A percentile compares a stretch with the other conserved stretches of the same genome.
These are phyloP conservation scores for Cossypha polioptera DNA, from an alignment of 2,797 vertebrate genomes.

Conservation along the genomic window DNA sequence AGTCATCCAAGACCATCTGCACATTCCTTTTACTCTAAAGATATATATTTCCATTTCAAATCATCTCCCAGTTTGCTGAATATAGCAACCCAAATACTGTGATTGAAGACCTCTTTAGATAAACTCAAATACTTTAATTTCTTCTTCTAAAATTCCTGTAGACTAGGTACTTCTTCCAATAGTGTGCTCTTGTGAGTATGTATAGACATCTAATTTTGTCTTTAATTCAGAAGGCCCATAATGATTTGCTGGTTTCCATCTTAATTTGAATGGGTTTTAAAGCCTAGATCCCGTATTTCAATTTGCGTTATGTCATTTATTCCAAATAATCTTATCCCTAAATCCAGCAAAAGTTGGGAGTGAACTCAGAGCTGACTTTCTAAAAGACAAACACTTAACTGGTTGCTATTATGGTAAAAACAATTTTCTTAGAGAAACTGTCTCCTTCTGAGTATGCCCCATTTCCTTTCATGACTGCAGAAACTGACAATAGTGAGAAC, in stretches of 20 bases:
- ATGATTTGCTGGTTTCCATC: neutral
- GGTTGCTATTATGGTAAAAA: neutral
- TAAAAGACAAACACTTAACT: neutral
- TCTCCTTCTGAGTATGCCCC: neutral
- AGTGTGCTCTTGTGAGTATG: neutral
- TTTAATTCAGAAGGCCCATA: neutral
- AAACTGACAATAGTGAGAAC: neutral
- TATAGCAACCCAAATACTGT: conserved; percentile 34
- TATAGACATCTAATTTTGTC: neutral
- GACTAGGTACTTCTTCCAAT: neutral
- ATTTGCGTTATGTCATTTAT: neutral
- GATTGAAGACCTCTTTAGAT: neutral
- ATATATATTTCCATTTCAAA: conserved; percentile 55
- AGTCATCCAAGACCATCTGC: conserved; percentile 66
- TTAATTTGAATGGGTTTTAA: neutral
- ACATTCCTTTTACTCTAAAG: conserved; percentile 45
- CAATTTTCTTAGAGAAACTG: conserved; percentile 2
- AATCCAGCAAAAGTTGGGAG: neutral
- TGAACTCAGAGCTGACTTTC: neutral
- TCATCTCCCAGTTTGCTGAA: conserved; percentile 26
- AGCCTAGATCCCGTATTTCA: neutral
- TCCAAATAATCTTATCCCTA: neutral
- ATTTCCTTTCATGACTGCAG: neutral
- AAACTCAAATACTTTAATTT: conserved; percentile 3
- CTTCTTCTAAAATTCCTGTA: neutral